Evolutionary conservation across 2,113 vertebrate genomes (phyloP).

Genomic region (Syrmaticus mikado): DNA sequence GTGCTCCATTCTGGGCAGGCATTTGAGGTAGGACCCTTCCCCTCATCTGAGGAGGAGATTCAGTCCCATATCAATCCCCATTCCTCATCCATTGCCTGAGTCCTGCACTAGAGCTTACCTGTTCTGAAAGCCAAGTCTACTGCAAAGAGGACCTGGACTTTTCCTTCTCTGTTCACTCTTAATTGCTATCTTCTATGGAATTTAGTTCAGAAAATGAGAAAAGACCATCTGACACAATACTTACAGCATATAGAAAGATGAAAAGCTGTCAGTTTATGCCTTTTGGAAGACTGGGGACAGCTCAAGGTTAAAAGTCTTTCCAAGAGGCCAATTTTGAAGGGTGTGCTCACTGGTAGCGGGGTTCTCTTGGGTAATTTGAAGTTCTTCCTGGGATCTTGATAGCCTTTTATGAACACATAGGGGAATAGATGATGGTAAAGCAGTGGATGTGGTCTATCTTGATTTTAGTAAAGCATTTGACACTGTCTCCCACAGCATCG

Average conservation of each 20-base stretch:
- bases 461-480: too few relatives aligned
- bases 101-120: neutral
- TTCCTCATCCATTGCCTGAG: neutral
- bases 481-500: too few relatives aligned
- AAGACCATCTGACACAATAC: neutral
- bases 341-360: neutral
- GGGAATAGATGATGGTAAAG: too few relatives aligned
- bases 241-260: neutral
- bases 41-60: neutral
- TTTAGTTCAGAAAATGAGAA: neutral
- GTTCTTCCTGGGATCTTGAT: neutral
- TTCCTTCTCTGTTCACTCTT: neutral
- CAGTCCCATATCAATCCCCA: neutral
- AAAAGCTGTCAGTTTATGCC: neutral
- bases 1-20: neutral
- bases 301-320: neutral
- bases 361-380: constrained; percentile 1
- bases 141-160: neutral
- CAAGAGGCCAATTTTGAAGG: neutral
- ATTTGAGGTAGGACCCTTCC: neutral
- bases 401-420: too few relatives aligned
- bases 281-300: neutral
- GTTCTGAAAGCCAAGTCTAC: neutral
- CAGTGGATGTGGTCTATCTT: too few relatives aligned
- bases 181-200: neutral